Evolutionary conservation across 2,113 vertebrate genomes (phyloP).

Genomic region (Trichomycterus rosablanca): DNA sequence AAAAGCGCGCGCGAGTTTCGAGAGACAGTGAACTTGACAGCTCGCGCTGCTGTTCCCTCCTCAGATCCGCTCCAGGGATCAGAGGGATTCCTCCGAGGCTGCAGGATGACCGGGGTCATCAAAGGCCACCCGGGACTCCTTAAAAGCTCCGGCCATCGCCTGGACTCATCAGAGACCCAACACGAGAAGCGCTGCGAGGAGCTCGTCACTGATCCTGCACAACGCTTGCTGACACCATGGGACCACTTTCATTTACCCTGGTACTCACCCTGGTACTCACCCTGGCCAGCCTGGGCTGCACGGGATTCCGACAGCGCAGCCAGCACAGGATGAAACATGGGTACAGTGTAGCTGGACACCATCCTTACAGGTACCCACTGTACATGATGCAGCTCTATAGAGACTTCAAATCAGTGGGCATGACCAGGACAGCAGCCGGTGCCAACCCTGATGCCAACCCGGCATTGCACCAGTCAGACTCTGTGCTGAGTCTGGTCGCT

Average conservation of each 20-base stretch:
- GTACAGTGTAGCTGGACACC: slow-evolving; percentile 30
- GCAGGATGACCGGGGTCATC: slow-evolving; percentile 69
- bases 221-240: background rate
- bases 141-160: slow-evolving; percentile 60
- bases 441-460: slow-evolving; percentile 21
- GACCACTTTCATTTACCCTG: slow-evolving; percentile 17
- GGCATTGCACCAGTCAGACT: slow-evolving; percentile 58
- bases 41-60: slow-evolving; percentile 45
- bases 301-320: background rate
- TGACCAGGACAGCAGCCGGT: slow-evolving; percentile 26
- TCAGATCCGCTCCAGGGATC: slow-evolving; percentile 62
- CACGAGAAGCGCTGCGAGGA: slow-evolving; percentile 43
- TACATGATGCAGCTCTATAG: slow-evolving; percentile 83
- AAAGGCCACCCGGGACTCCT: slow-evolving; percentile 72
- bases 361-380: slow-evolving; percentile 55
- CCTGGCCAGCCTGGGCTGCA: slow-evolving; percentile 13
- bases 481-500: slow-evolving; percentile 72
- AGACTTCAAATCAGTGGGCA: slow-evolving; percentile 52
- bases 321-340: slow-evolving; percentile 2
- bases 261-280: slow-evolving; percentile 23
- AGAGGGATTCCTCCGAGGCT: slow-evolving; percentile 65
- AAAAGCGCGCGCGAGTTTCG: slow-evolving; percentile 46
- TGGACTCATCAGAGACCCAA: slow-evolving; percentile 43
- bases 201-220: background rate
- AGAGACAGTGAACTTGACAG: slow-evolving; percentile 71